These are phyloP conservation scores for Saccopteryx bilineata DNA, from an alignment of 2,113 vertebrate genomes.

Conservation along the genomic window DNA sequence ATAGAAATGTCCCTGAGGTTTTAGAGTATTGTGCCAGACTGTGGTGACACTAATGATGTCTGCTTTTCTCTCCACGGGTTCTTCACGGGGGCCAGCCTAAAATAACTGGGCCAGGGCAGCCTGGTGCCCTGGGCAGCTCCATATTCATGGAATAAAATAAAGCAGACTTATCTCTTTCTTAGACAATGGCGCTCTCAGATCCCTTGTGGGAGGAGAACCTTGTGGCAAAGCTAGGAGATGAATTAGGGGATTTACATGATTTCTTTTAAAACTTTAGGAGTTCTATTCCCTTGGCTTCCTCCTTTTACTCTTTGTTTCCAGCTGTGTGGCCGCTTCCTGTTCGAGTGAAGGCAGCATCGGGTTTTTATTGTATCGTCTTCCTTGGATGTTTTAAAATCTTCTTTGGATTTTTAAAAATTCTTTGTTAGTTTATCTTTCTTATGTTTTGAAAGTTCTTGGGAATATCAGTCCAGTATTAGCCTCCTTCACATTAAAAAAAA, in stretches of 20 bases:
- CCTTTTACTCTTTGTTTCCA: slow-evolving; percentile 34
- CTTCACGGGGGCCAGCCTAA: slow-evolving; percentile 59
- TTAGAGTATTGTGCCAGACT: not conserved
- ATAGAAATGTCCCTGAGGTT: slow-evolving; percentile 47
- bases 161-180: slow-evolving; percentile 32
- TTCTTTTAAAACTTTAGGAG: slow-evolving; percentile 40
- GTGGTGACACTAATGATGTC: slow-evolving; percentile 44
- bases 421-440: slow-evolving; percentile 40
- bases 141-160: slow-evolving; percentile 74
- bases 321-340: slow-evolving; percentile 2
- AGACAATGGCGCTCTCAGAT: slow-evolving; percentile 61
- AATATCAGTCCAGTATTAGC: slow-evolving; percentile 25
- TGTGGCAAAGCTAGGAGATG: slow-evolving; percentile 20
- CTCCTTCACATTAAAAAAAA: not conserved
- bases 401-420: not conserved
- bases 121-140: slow-evolving; percentile 30
- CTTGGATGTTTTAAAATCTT: not conserved
- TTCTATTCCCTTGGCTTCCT: not conserved
- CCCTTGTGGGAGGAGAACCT: slow-evolving; percentile 43
- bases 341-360: not conserved
- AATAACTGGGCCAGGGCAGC: slow-evolving; percentile 62
- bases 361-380: slow-evolving; percentile 2
- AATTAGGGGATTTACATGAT: slow-evolving; percentile 54
- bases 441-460: slow-evolving; percentile 41
- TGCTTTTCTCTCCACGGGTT: slow-evolving; percentile 46